Conservation (phyloP, 2,113 vertebrate species). For the Pseudolaguvia tuberculata region DNA sequence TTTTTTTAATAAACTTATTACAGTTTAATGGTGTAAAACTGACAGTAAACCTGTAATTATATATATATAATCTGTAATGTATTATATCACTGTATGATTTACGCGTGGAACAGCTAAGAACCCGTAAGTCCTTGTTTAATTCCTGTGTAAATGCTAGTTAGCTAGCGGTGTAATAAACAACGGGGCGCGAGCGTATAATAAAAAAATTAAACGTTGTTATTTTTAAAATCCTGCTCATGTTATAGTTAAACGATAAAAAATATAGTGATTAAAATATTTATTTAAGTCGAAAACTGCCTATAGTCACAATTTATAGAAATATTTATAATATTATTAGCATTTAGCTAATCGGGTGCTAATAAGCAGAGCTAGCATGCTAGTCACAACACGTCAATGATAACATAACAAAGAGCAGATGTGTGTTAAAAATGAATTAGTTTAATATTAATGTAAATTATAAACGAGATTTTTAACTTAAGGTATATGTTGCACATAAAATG, state of each 20-base stretch:
- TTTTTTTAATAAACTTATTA: slow-evolving; percentile 34
- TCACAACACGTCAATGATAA: neutral
- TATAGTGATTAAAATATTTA: too few species aligned
- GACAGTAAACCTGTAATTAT: too few species aligned
- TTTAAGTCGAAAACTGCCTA: too few species aligned
- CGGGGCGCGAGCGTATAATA: neutral
- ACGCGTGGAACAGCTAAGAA: neutral
- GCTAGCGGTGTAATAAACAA: neutral
- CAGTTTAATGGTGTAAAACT: neutral
- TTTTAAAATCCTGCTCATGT: too few species aligned
- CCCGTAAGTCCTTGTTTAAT: neutral
- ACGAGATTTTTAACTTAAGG: neutral
- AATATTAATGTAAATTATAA: too few species aligned
- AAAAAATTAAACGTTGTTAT: neutral
- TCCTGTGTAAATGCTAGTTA: neutral
- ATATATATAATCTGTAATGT: neutral
- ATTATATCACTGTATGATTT: neutral
- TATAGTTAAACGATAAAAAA: neutral
- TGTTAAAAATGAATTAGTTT: neutral
- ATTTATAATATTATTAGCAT: neutral
- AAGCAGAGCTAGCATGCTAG: slow-evolving; percentile 10
- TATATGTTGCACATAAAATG: neutral
- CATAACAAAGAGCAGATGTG: neutral
- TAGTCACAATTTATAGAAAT: too few species aligned
- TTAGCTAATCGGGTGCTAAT: neutral